Evolutionary conservation across 1,140 invertebrate species (phyloP), one percentile per base, ranked within the genome.

Genomic region (Glomeris maerens): DNA sequence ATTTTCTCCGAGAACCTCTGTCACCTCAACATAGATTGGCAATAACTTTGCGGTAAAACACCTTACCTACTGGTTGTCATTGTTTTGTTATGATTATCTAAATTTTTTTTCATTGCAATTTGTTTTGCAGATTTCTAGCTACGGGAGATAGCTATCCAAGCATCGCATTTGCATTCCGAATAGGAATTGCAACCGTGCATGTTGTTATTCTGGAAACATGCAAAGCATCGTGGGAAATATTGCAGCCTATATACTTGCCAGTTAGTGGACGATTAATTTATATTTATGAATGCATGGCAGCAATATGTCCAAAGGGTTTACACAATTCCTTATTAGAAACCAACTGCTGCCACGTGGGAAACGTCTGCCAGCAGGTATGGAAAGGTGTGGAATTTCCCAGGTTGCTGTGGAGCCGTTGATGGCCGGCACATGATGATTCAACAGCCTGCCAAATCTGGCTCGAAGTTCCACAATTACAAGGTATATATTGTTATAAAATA

Each of bases 391-490:
- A 53, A 57, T 45, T 62, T 63, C 50, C 61, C 55, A 2, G 49
- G 51, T 42, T 60, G 60, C 46, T 54, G 57, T 31, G 56, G 60
- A 1, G 58, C 55, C 23, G 41, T 63, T 28, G 59, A 61, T 49
- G 54, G 62, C 13, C 60, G 60, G 27, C 59, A n/a, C n/a, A n/a
- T n/a, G n/a, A n/a, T n/a, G n/a, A n/a, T n/a, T n/a, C n/a, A n/a
- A n/a, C n/a, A n/a, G 64, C 59, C 59, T 1, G 20, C 27, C n/a
- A 52, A 42, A 27, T 49, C 56, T 28, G 59, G 61, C 27, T 40
- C 55, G 10, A n/a, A 42, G 14, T 64, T 49, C 45, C 55, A 54
- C 17, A 64, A 63, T 41, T 55, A 60, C 14, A 62, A 63, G 26
- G 42, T 41, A 2, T 58, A n/a, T n/a, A n/a, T n/a, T n/a, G n/a